Percentiles rank a stretch among this genome's conserved stretches.
These are phyloP conservation scores for Cynocephalus volans DNA, from an alignment of 2,113 vertebrate genomes.

Conservation along the genomic window DNA sequence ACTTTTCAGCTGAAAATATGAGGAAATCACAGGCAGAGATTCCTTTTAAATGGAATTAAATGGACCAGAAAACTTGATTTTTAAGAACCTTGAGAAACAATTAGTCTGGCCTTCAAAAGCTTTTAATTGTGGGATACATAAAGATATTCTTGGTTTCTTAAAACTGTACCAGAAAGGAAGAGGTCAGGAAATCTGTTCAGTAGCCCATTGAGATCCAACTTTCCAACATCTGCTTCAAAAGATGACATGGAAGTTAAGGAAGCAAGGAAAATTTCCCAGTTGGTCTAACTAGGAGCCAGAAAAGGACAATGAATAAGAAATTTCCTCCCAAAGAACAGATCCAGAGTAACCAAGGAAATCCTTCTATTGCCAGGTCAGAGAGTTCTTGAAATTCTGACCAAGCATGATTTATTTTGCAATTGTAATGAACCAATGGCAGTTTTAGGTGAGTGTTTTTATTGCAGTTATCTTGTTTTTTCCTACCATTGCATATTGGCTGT, in stretches of 20 bases:
- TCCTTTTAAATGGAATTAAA: neutral
- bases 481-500: neutral
- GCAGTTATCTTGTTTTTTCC: neutral
- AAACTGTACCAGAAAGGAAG: neutral
- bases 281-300: neutral
- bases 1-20: neutral
- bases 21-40: neutral
- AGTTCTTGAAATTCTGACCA: neutral
- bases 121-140: neutral
- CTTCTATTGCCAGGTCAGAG: neutral
- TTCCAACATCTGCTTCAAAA: neutral
- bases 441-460: neutral
- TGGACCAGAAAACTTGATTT: neutral
- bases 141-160: neutral
- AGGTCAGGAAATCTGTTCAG: neutral
- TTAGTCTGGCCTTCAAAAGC: neutral
- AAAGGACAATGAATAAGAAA: neutral
- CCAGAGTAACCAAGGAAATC: neutral
- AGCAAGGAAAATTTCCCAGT: neutral
- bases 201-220: neutral
- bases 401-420: neutral
- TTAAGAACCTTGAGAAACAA: slow-evolving; percentile 32
- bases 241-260: neutral
- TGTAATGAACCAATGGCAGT: neutral
- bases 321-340: neutral